Conservation (phyloP, 1,140 invertebrate genomes). For the Daktulosphaira vitifoliae region DNA sequence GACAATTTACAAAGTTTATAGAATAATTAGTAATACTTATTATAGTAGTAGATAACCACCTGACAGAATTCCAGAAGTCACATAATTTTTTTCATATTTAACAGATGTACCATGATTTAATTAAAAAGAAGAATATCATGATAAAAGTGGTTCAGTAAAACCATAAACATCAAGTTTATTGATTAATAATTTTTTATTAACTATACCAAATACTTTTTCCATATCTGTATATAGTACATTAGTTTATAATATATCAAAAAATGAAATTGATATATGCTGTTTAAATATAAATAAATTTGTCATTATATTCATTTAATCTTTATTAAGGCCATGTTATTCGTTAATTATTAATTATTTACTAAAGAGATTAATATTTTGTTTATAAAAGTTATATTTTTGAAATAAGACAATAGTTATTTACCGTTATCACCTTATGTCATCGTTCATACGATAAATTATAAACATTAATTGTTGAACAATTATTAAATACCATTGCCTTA, state of each 20-base stretch:
- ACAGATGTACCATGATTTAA: not conserved
- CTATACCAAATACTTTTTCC: not conserved
- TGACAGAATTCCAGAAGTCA: not conserved
- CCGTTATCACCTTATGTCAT: too few relatives aligned
- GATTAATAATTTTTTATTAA: not conserved
- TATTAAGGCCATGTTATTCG: not conserved
- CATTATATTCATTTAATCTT: not conserved
- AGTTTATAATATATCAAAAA: not conserved
- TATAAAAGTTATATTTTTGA: not conserved
- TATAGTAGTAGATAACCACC: not conserved
- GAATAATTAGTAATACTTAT: not conserved
- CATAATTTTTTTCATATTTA: not conserved
- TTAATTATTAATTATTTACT: not conserved
- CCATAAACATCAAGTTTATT: slow-evolving; percentile 1
- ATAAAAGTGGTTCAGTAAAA: not conserved
- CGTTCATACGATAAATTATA: too few relatives aligned
- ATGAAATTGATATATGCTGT: not conserved
- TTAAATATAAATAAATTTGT: not conserved
- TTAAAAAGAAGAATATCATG: not conserved
- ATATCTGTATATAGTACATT: not conserved
- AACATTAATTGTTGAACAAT: too few relatives aligned
- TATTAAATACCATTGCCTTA: too few relatives aligned
- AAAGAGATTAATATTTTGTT: not conserved
- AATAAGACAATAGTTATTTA: not conserved
- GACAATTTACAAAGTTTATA: not conserved